Conservation (phyloP, 2,113 vertebrate genomes). For the Eptesicus fuscus region DNA sequence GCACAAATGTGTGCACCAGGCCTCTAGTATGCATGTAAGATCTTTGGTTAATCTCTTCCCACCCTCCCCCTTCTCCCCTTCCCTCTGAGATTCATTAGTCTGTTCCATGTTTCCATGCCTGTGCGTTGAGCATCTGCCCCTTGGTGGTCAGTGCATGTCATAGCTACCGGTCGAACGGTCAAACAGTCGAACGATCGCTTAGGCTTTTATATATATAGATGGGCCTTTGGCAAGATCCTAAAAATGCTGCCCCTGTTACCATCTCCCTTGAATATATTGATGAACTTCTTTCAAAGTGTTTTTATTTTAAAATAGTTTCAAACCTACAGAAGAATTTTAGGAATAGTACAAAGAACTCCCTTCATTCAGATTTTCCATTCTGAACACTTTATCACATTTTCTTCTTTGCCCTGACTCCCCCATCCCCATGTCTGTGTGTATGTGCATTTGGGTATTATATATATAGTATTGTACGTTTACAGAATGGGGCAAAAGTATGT, state of each 20-base stretch:
- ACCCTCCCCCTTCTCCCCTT: too few relatives aligned
- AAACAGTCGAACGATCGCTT: too few relatives aligned
- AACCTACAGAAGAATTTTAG: neutral
- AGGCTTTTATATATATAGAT: too few relatives aligned
- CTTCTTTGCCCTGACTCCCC: rapidly evolving
- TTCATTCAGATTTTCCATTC: neutral
- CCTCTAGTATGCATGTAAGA: too few relatives aligned
- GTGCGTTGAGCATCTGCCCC: too few relatives aligned
- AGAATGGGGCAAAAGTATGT: neutral
- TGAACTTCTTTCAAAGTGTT: neutral
- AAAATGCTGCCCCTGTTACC: too few relatives aligned
- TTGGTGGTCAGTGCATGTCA: too few relatives aligned
- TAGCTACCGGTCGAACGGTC: too few relatives aligned
- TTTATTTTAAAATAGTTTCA: neutral
- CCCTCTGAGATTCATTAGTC: too few relatives aligned
- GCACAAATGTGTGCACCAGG: too few relatives aligned
- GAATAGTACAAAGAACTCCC: neutral
- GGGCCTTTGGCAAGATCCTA: neutral
- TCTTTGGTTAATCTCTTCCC: too few relatives aligned
- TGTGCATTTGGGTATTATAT: neutral
- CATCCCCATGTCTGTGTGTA: rapidly evolving
- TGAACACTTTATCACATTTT: neutral
- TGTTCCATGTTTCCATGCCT: too few relatives aligned
- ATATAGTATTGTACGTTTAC: rapidly evolving
- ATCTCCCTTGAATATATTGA: neutral